Evolutionary conservation across 1,140 invertebrate genomes (phyloP), one percentile per base, ranked within the genome.

Genomic region (Polyergus mexicanus): DNA sequence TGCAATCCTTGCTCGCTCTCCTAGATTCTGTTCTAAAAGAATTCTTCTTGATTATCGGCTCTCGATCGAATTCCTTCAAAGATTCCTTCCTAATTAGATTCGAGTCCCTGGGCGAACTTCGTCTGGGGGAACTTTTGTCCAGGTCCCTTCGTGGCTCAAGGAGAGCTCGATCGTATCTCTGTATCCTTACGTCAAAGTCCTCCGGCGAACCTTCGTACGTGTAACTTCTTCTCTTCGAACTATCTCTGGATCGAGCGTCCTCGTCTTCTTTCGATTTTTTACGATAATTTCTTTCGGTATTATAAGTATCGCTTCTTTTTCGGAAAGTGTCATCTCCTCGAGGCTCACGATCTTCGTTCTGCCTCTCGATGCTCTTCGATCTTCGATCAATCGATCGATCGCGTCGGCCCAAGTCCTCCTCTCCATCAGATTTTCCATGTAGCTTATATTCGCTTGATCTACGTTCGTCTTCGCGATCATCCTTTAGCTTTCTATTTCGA

Each of bases 181-280:
- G 85, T 76, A 92, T 90, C 11, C 89, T 69, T 3, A 92, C 88
- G 11, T 93, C 90, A 19, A 91, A 91, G 10, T 92, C 81, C 6
- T 92, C 91, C 3, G 88, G 90, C 7, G 86, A 88, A 0, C 84
- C 86, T 22, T 92, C 89, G 60, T 89, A 89, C 0, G 75, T 63
- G 75, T 91, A 86, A 32, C 85, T 90, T 22, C 88, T 90, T 10
- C 87, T 85, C 47, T 89, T 90, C 8, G 83, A 87, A n/a, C 77
- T 35, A 6, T 88, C 84, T 35, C 87, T 90, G 68, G 88, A 51
- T n/a, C 75, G 38, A 56, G 84, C 56, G 13, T 74, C 86, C 19
- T 90, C 89, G 7, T 54, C 19, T 7, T 90, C 83, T 41, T 32
- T 87, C 6, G 63, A 77, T 58, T 65, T 85, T 0, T 76, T 74